Evolutionary conservation across 2,888 invertebrate species (phyloP).

Genomic region (Drosophila nr. medialis): DNA sequence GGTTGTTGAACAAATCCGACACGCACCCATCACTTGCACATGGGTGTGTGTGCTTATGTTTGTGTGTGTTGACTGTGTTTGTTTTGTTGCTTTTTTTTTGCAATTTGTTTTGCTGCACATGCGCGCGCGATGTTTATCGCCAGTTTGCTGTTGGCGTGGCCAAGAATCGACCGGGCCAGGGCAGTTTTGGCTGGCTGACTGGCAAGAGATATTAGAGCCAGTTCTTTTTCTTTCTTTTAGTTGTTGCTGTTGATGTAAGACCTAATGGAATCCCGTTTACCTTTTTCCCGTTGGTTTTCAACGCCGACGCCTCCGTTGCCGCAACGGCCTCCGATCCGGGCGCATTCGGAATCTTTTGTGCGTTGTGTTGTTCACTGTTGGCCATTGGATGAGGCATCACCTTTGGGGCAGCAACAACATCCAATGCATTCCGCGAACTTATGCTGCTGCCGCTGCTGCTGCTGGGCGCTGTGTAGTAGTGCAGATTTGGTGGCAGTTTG

Average conservation of each 20-base stretch:
- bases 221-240: constrained; percentile 33
- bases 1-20: background rate
- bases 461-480: constrained; percentile 90
- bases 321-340: constrained; percentile 18
- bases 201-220: constrained; percentile 53
- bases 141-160: constrained; percentile 33
- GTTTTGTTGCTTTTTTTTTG: constrained; percentile 44
- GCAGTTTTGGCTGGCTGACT: constrained; percentile 15
- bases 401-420: constrained; percentile 32
- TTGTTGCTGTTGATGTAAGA: constrained; percentile 59
- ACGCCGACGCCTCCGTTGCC: constrained; percentile 68
- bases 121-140: constrained; percentile 70
- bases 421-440: constrained; percentile 62
- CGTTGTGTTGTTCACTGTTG: constrained; percentile 46
- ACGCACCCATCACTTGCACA: constrained; percentile 12
- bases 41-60: background rate
- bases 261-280: constrained; percentile 83
- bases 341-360: constrained; percentile 47
- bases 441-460: background rate
- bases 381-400: constrained; percentile 35
- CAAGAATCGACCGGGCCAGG: constrained; percentile 29
- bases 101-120: constrained; percentile 76
- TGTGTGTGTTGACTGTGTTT: constrained; percentile 10
- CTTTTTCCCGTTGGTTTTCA: constrained; percentile 84
- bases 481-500: constrained; percentile 93